Evolutionary conservation across 1,140 invertebrate species (phyloP), one percentile per base, ranked within the genome.

Genomic region (Meteorus sp.): DNA sequence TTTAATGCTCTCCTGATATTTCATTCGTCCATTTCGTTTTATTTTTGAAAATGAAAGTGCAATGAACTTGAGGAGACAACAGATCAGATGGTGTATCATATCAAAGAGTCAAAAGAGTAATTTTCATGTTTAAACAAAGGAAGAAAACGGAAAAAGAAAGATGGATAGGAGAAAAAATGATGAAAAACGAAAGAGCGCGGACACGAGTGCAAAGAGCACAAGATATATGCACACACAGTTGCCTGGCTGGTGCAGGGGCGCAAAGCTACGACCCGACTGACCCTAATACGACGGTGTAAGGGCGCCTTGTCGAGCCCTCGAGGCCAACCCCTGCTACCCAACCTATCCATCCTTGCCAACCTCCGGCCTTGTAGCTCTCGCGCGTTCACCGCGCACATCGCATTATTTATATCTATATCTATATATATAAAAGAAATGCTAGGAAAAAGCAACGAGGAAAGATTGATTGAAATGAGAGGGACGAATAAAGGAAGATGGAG

Each of bases 231-330:
- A n/a, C n/a, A n/a, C n/a, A n/a, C n/a, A n/a, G n/a, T n/a, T n/a
- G n/a, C n/a, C n/a, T 19, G 47, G 56, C 29, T 25, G 64, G 64
- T 72, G 67, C 62, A 68, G 68, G 68, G 74, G 70, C 68, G 68
- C 70, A 75, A 71, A 75, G 72, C 74, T 74, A 65, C 75, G 76
- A 78, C 76, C 76, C 68, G 69, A 78, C 75, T 78, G 76, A 78
- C 76, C 76, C 75, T 74, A 59, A 65, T 65, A 72, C 67, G 73
- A 68, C 72, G 73, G 70, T 70, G n/a, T n/a, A 67, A 63, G 70
- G 68, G 68, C 70, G 72, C 67, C 58, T 70, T 69, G 61, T n/a
- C 61, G 64, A 72, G 68, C 73, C 66, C 64, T 67, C 67, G 55
- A 61, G 61, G 64, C n/a, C 67, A 69, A 72, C 74, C 75, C 72